Base-by-base conservation (phyloP, 2,888 invertebrate genomes). In the Xanthorhoe designata region DNA sequence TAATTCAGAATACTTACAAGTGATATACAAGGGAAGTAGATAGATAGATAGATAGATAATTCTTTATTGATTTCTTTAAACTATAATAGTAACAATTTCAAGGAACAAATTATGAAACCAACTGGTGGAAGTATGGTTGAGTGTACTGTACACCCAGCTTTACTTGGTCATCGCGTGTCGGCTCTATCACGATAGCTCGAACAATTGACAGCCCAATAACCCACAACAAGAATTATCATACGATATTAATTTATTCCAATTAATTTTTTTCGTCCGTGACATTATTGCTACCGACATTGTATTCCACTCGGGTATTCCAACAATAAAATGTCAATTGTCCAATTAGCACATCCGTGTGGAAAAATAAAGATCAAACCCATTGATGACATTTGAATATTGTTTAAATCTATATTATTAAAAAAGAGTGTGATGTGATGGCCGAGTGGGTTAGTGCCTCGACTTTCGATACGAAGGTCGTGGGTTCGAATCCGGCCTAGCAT, bases 271-370 rank as follows among this genome's bases (percentile, higher is more conserved):
- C 61, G 75, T 63, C 77, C 76, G 47, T 77, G 77, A 77, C 76
- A 76, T 77, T 77, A 70, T 72, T 68, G 63, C 47, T 72, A 68
- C 66, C 73, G 66, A 68, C 64, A 47, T 19, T 63, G 64, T 54
- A 59, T 66, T n/a, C n/a, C n/a, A n/a, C n/a, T n/a, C n/a, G n/a
- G n/a, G n/a, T n/a, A n/a, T n/a, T 57, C 61, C 54, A 65, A 73
- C 72, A 73, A 72, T 73, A 55, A 77, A 78, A 78, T 78, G 78
- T 77, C 77, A 77, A 75, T 75, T 72, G 74, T 73, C 68, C 75
- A 78, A 79, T 81, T 76, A 78, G 50, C 70, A 56, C 67, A 69
- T 64, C 60, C 50, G 55, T 62, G 52, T 55, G 45, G 45, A 19
- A 59, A 55, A 54, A 58, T 63, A 47, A 38, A 61, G 58, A 66